phyloP scores from a whole-genome alignment of 2,113 vertebrate genomes.

The Neogale vison region DNA sequence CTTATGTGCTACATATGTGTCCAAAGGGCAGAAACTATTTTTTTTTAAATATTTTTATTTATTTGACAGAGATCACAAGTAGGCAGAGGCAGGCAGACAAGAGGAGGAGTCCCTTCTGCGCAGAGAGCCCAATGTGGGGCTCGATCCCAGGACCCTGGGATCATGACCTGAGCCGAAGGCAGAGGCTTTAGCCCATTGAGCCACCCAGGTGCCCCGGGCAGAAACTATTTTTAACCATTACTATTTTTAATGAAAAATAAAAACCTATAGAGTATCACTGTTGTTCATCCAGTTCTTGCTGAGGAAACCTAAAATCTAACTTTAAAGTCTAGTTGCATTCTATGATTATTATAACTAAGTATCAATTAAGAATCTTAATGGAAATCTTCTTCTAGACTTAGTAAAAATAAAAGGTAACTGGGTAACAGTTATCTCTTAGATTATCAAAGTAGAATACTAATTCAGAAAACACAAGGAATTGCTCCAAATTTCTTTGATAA shows the following conservation, averaged over 20 bases:
- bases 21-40: not conserved
- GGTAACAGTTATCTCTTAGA: not conserved
- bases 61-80: too few species aligned
- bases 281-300: not conserved
- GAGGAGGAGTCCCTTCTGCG: too few species aligned
- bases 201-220: not conserved
- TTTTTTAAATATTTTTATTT: not conserved
- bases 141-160: too few species aligned
- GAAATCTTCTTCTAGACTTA: not conserved
- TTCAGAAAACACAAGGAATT: not conserved
- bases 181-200: too few species aligned
- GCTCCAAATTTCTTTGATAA: not conserved
- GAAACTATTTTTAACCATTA: conserved; percentile 8
- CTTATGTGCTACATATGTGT: not conserved
- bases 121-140: too few species aligned
- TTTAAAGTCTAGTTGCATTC: not conserved
- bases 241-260: conserved; percentile 13
- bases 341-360: not conserved
- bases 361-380: not conserved
- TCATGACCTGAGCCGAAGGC: too few species aligned
- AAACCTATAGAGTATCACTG: not conserved
- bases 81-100: too few species aligned
- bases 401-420: not conserved
- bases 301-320: not conserved
- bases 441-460: not conserved